Evolutionary conservation across 2,888 invertebrate species (phyloP).

Genomic region (Caradrina clavipalpis): DNA sequence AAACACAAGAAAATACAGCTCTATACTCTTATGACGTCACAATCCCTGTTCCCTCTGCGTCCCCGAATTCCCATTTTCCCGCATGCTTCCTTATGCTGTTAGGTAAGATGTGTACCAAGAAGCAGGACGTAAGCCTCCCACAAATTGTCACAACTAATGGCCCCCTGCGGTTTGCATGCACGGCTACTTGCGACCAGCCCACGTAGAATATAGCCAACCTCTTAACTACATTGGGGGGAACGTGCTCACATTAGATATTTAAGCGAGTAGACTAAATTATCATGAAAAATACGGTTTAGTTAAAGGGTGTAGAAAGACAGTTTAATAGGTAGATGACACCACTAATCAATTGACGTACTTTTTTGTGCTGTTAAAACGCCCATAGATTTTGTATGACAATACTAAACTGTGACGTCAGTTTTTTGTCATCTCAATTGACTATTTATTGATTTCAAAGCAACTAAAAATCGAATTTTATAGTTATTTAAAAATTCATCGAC

Average conservation of each 20-base stretch:
- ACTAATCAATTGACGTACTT: too few species aligned
- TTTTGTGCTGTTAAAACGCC: too few species aligned
- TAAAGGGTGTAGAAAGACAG: not conserved
- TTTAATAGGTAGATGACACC: too few species aligned
- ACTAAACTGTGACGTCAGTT: too few species aligned
- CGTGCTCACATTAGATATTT: conserved; percentile 34
- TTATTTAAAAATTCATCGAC: too few species aligned
- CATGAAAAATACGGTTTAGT: not conserved
- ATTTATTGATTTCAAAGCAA: too few species aligned
- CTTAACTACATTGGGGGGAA: conserved; percentile 32
- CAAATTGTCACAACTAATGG: conserved; percentile 53
- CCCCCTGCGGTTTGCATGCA: conserved; percentile 50
- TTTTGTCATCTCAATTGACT: too few species aligned
- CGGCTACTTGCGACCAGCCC: conserved; percentile 25
- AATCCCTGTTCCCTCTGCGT: conserved; percentile 19
- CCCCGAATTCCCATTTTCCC: conserved; percentile 26
- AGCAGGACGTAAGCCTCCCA: conserved; percentile 45
- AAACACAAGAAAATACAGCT: not conserved
- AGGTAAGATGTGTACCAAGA: conserved; percentile 41
- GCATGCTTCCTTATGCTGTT: conserved; percentile 21
- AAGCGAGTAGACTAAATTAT: not conserved
- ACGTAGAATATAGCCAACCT: conserved; percentile 44
- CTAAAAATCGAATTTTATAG: too few species aligned
- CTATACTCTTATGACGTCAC: not conserved
- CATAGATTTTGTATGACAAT: too few species aligned